Base-by-base conservation (phyloP, 1,140 invertebrate genomes). In the Caenorhabditis remanei region DNA sequence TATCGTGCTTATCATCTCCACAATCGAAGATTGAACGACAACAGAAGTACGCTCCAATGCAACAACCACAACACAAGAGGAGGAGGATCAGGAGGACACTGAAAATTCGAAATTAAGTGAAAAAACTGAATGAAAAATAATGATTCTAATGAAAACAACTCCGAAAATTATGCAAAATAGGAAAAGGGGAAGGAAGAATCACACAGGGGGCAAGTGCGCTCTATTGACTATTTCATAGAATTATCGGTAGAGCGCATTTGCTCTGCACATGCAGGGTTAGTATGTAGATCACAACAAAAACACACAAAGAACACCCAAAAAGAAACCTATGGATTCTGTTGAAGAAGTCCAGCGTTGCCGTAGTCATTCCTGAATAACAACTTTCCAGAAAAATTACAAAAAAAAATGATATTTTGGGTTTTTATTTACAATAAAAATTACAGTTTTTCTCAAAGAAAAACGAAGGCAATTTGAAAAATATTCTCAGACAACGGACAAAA, bases 11-110 rank as follows among this genome's bases (percentile, higher is more conserved):
- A 50, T 79, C 71, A 21, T 79, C 71, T 50, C 71, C 71, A 79
- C 71, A 79, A 79, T 79, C 71, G 71, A 79, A 79, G 53, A 79
- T 50, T n/a, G 71, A 79, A 7, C 71, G 71, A 24, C 71, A 79
- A 50, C 71, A 79, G 46, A 79, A 79, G n/a, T 79, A 79, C 4
- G 71, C 71, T 46, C 71, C 71, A 24, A 79, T 24, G 40, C 71
- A 79, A 41, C 71, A 79, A 24, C 71, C 71, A 50, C 71, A 79
- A n/a, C 71, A 79, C 13, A 79, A 9, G 46, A 79, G 71, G 46
- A 79, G 71, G 11, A 79, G 71, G 40, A 79, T 50, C 43, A 79
- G 43, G 46, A 79, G n/a, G 11, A 79, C 71, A 32, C 71, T 79
- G 71, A 48, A 79, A 79, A 50, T 63, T 21, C 5, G 14, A 58